Evolutionary conservation across 2,797 vertebrate species (phyloP), one percentile per base, ranked within the genome.

Genomic region (Cuniculus paca): DNA sequence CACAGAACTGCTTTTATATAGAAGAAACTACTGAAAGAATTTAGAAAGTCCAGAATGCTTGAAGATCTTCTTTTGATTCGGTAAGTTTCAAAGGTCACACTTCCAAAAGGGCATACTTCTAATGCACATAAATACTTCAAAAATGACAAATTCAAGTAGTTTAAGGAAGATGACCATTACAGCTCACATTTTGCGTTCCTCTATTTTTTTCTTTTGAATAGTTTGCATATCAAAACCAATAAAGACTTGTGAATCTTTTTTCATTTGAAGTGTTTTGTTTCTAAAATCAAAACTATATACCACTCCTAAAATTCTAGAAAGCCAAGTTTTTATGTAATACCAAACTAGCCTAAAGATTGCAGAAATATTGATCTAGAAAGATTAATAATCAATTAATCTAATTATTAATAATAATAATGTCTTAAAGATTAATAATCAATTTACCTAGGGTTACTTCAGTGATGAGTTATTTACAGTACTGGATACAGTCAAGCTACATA

Each of bases 281-380:
- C 28, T 89, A 74, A 63, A 88, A 61, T 92, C 54, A 82, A 26
- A 42, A 42, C 74, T 96, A 58, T 82, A 80, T 65, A 56, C 16
- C 14, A 50, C 8, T 86, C 50, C 85, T 54, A 11, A 90, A 83
- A 90, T 54, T 88, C 58, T 90, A 74, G 28, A 94, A 83, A 88
- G 7, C 17, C 42, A 50, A 87, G 1, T 74, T 6, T 12, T 3
- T 24, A 20, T 60, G 24, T 87, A 80, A 84, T 92, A 77, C 34
- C 75, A 7, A 26, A 22, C 77, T 54, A 94, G 5, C 24, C 61
- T 54, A 90, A 80, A 24, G 11, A 65, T 80, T 79, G n/a, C 48
- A 97, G 50, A 96, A 96, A 84, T 52, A 48, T 13, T 90, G 52
- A 97, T 50, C 34, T 63, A 14, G 3, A 24, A 80, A 56, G 20